Base-by-base conservation (phyloP, 53 echinoderm and acorn worm species). In the Astropecten irregularis region DNA sequence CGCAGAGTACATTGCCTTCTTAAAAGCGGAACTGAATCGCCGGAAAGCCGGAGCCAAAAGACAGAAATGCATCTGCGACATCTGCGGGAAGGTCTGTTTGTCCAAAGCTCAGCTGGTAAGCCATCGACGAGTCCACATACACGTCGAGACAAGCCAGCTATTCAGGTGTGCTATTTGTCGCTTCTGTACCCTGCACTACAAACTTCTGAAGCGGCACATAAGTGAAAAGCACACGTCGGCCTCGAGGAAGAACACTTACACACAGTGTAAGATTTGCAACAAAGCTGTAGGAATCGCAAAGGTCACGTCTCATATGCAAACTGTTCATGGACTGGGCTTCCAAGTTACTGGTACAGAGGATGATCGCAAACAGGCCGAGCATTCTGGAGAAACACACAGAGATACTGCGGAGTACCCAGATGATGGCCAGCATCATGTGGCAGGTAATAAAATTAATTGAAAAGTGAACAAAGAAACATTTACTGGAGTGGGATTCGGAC, bases 151-250 rank as follows among this genome's bases (percentile, higher is more conserved):
- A 18, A 60, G 47, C 23, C 79, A 79, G 33, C 62, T 79, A 8
- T 79, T 62, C 29, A 15, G 79, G 0, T 79, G 79, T 31, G 46
- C 79, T 2, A 19, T 79, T 11, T 79, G 79, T 32, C 79, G 79
- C 8, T 79, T 61, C 63, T 79, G 79, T 33, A 79, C 79, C 2
- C 47, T 79, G 48, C 61, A 79, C 22, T 79, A 79, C 62, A 79
- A 79, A 33, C 30, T 79, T 14, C 46, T 79, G 27, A 60, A 62
- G 16, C 79, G 63, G 2, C 79, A 79, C 32, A 79, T 79, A 10
- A 25, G 9, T 18, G 49, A 60, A 18, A 79, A 79, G 49, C 79
- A 79, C 32, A 3, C 48, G 1, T 9, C 61, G 9, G 48, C 6
- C 19, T 30, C 47, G 18, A 60, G 28, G 31, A 79, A n/a, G n/a